phyloP scores from a whole-genome alignment of 2,888 invertebrate genomes.

The Sesia bembeciformis region DNA sequence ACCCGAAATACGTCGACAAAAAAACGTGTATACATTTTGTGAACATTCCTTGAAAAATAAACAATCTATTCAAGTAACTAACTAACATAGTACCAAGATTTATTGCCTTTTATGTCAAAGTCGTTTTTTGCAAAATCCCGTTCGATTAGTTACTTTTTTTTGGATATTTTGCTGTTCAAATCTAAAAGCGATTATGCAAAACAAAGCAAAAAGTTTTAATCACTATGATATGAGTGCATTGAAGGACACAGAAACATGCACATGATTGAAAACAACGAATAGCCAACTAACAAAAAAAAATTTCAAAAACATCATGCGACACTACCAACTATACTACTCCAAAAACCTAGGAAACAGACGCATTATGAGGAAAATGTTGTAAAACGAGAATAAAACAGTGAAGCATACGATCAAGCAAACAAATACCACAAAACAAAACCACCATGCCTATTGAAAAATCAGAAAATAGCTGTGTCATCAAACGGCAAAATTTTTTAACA shows the following conservation, averaged over 20 bases:
- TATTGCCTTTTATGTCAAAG: conserved; percentile 10
- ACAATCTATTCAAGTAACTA: conserved; percentile 36
- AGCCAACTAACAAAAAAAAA: conserved; percentile 4
- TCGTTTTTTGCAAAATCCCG: too few relatives aligned
- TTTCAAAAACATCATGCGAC: conserved; percentile 4
- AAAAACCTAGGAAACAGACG: conserved; percentile 9
- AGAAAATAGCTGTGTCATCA: conserved; percentile 29
- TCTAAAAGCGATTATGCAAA: conserved; percentile 42
- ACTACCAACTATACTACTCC: conserved; percentile 9
- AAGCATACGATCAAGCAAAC: conserved; percentile 1
- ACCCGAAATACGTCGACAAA: conserved; percentile 24
- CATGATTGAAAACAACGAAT: conserved; percentile 23
- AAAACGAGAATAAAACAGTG: background rate
- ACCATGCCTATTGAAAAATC: conserved; percentile 20
- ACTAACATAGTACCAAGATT: conserved; percentile 27
- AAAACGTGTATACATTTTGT: conserved; percentile 45
- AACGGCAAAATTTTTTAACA: conserved; percentile 51
- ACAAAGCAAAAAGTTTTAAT: conserved; percentile 28
- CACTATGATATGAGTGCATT: conserved; percentile 65
- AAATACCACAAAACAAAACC: conserved; percentile 4
- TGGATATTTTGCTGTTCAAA: conserved; percentile 54
- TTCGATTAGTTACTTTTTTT: conserved; percentile 20
- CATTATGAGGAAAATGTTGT: background rate
- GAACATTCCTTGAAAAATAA: conserved; percentile 56
- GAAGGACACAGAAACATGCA: conserved; percentile 65